Conservation (phyloP, 2,797 vertebrate genomes). For the Geotrypetes seraphini region DNA sequence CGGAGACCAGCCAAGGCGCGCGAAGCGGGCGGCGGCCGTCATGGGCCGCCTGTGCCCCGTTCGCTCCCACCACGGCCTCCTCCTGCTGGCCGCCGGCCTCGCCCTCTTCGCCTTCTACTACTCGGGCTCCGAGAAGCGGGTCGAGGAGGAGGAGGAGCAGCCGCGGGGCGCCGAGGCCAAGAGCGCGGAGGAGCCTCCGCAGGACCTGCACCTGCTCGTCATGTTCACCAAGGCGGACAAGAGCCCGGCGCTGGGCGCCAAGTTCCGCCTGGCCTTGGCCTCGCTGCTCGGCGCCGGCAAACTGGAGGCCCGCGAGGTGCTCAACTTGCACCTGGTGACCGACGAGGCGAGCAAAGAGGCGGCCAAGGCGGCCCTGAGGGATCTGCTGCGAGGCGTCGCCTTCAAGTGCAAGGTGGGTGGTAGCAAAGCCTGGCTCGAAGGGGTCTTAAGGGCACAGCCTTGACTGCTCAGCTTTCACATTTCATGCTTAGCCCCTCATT, state of each 20-base stretch:
- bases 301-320: constrained; percentile 63
- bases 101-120: constrained; percentile 89
- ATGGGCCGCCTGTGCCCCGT: constrained; percentile 67
- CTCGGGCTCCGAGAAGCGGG: constrained; percentile 76
- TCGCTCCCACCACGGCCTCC: constrained; percentile 69
- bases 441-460: too few species aligned
- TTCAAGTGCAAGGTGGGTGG: constrained; percentile 87
- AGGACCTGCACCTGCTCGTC: constrained; percentile 69
- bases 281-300: constrained; percentile 70
- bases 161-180: too few species aligned
- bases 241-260: constrained; percentile 68
- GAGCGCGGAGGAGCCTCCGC: too few species aligned
- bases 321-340: constrained; percentile 82
- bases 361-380: constrained; percentile 61
- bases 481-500: too few species aligned
- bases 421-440: too few species aligned
- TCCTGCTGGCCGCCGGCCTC: constrained; percentile 66
- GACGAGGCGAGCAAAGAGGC: constrained; percentile 68
- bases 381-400: constrained; percentile 61
- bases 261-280: constrained; percentile 72
- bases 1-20: too few species aligned
- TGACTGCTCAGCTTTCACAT: too few species aligned
- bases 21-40: too few species aligned
- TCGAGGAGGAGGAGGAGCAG: too few species aligned
- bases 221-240: constrained; percentile 90